Percentiles rank a stretch among this genome's conserved stretches.
Conservation (phyloP, 2,113 vertebrate species). For the Corythornis cristatus region DNA sequence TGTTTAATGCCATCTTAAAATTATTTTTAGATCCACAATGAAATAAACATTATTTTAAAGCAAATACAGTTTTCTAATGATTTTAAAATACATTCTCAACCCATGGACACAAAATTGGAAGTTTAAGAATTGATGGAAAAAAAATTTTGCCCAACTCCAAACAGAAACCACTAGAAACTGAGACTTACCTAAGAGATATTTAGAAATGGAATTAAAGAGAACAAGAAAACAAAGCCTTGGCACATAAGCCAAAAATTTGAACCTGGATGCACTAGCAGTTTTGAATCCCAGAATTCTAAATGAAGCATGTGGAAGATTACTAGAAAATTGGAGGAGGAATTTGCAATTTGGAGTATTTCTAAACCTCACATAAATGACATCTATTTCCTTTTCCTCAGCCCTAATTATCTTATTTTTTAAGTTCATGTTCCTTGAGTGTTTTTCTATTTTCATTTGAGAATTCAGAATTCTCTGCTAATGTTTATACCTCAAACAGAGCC, state of each 20-base stretch:
- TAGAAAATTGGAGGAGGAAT: neutral
- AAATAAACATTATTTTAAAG: neutral
- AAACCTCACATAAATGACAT: neutral
- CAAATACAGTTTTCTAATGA: neutral
- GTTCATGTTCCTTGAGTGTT: neutral
- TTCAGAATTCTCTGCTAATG: neutral
- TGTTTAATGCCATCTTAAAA: neutral
- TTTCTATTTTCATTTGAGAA: neutral
- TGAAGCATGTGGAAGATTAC: neutral
- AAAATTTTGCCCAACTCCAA: neutral
- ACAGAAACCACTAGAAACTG: neutral
- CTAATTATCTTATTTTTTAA: neutral
- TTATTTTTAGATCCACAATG: neutral
- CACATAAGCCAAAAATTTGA: neutral
- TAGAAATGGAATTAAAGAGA: neutral
- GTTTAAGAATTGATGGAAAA: neutral
- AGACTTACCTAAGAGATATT: neutral
- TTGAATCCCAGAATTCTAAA: neutral
- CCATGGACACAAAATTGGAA: neutral
- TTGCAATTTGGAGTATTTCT: neutral
- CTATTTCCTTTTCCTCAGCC: neutral
- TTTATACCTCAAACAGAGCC: neutral
- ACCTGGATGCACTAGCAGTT: neutral
- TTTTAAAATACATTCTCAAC: neutral
- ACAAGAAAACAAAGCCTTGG: neutral